These are phyloP conservation scores for Lineus longissimus DNA, from an alignment of 1,140 invertebrate species.

Conservation along the genomic window DNA sequence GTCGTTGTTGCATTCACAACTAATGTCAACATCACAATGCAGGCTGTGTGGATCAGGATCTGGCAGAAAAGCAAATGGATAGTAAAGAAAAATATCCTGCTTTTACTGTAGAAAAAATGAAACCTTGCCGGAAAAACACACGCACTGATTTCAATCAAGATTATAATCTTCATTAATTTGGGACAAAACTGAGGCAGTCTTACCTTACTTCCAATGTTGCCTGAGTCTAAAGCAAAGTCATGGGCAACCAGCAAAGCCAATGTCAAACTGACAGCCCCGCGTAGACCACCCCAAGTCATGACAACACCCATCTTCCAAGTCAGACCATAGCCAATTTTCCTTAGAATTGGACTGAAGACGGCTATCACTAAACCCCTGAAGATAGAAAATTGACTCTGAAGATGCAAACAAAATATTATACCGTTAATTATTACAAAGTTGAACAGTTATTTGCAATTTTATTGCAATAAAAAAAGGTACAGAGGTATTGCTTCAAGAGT, in stretches of 20 bases:
- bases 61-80: conserved; percentile 21
- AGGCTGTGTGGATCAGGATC: conserved; percentile 53
- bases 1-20: conserved; percentile 54
- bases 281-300: conserved; percentile 55
- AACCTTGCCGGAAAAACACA: neutral
- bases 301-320: conserved; percentile 52
- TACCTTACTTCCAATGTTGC: conserved; percentile 34
- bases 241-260: conserved; percentile 52
- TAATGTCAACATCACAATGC: conserved; percentile 52
- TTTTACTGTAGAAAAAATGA: neutral
- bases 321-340: conserved; percentile 52
- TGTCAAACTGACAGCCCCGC: conserved; percentile 55
- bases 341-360: conserved; percentile 51
- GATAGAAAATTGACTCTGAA: neutral
- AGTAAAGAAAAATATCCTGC: too few species aligned
- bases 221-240: conserved; percentile 27
- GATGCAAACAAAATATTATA: neutral
- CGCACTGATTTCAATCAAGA: neutral
- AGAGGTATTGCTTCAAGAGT: too few species aligned
- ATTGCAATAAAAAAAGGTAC: neutral
- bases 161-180: too few species aligned
- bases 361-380: conserved; percentile 40
- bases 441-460: neutral
- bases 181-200: too few species aligned
- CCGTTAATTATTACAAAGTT: neutral